These are phyloP conservation scores for Lasioglossum morio DNA, from an alignment of 2,888 invertebrate genomes.

Conservation along the genomic window DNA sequence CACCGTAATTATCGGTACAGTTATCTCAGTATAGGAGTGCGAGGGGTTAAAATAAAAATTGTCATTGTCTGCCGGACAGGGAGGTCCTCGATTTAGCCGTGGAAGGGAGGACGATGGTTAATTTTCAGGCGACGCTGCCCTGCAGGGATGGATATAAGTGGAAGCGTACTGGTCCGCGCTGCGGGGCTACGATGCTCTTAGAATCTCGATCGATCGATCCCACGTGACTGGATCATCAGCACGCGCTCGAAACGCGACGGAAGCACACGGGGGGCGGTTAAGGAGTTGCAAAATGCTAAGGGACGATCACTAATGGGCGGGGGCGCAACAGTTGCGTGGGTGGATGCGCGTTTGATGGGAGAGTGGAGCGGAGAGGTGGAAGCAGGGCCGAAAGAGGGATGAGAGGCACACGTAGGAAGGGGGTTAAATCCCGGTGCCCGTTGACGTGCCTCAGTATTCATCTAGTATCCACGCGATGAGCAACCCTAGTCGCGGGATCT, in stretches of 20 bases:
- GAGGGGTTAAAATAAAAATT: no score
- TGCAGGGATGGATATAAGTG: background rate
- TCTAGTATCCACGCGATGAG: constrained; percentile 73
- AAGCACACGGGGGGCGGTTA: background rate
- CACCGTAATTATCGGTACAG: no score
- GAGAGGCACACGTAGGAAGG: constrained; percentile 67
- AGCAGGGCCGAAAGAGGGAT: constrained; percentile 63
- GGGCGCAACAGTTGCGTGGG: constrained; percentile 84
- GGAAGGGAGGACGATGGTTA: no score
- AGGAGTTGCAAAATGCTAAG: constrained; percentile 63
- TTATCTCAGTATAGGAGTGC: no score
- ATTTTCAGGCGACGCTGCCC: no score
- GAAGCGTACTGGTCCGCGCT: no score
- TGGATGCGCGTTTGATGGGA: constrained; percentile 81
- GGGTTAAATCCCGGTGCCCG: constrained; percentile 73
- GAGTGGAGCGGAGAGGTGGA: constrained; percentile 64
- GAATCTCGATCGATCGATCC: constrained; percentile 52
- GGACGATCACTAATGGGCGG: constrained; percentile 72
- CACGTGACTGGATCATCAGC: constrained; percentile 57
- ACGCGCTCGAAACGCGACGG: constrained; percentile 38
- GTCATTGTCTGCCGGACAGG: no score
- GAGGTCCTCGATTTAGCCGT: no score
- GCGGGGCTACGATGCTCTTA: background rate
- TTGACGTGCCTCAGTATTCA: constrained; percentile 78
- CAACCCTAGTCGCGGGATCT: constrained; percentile 53